Base-by-base conservation (phyloP, 2,888 invertebrate genomes). In the Ametastegia equiseti region DNA sequence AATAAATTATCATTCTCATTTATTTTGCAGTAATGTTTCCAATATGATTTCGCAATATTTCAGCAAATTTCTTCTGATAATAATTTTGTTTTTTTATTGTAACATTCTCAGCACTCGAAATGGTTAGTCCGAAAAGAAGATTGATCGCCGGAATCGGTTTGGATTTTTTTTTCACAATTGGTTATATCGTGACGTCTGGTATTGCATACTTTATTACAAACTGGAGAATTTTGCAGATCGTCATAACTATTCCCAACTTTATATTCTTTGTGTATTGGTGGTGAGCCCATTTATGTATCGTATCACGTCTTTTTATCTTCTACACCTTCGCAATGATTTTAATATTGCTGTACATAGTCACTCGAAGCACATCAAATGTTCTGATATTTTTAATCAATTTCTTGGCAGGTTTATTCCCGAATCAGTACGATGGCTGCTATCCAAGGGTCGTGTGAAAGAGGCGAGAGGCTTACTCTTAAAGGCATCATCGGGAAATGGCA, bases 91-190 rank as follows among this genome's bases (percentile, higher is more conserved):
- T 11, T 23, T 27, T 27, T 7, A 23, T 60, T 23, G 13, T 11
- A 27, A 27, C 13, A 30, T 65, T 75, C 27, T 30, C 87, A 94
- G 94, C 94, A 77, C 91, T 94, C 87, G 95, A 95, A 92, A 95
- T 95, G 95, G 96, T 96, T 13, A 95, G 96, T 5, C 95, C 95
- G 0, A 93, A 92, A 79, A 94, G 94, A 87, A 93, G 96, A 60
- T 92, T 95, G 78, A 93, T 95, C 80, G 96, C 96, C 2, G 96
- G 96, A 7, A 95, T 95, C 19, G 93, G 95, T 13, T 94, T 94
- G 83, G 96, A 96, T 92, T 94, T 95, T 92, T 96, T 96, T 91
- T 96, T 96, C 91, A 95, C 96, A 0, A 85, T 94, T 33, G 96
- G 96, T 9, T 96, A 94, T 87, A 94, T 96, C 91, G 90, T 95